These are phyloP conservation scores for Rhinogobius similis DNA, from an alignment of 2,113 vertebrate genomes.

Conservation along the genomic window DNA sequence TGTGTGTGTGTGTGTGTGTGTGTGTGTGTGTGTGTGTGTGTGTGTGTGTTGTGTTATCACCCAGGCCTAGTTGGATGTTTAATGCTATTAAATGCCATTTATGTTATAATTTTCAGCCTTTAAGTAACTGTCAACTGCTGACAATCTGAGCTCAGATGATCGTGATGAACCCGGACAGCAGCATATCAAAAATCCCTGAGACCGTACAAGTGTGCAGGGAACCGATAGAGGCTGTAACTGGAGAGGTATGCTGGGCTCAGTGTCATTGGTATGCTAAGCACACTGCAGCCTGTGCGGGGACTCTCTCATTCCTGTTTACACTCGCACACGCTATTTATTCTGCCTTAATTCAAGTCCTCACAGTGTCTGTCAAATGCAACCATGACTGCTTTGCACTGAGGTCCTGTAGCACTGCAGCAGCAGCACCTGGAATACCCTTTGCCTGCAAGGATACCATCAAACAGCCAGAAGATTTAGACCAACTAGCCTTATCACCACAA, in stretches of 20 bases:
- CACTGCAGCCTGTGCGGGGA: constrained; percentile 41
- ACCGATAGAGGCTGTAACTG: constrained; percentile 44
- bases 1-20: too few species aligned
- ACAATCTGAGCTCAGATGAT: constrained; percentile 19
- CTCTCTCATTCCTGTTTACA: constrained; percentile 56
- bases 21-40: too few species aligned
- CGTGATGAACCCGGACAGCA: constrained; percentile 21
- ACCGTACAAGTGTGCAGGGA: constrained; percentile 22
- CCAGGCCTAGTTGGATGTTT: too few species aligned
- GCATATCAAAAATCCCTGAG: constrained; percentile 33
- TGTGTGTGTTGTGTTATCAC: too few species aligned
- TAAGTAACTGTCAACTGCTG: neutral
- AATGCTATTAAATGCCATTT: too few species aligned
- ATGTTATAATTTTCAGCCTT: neutral
- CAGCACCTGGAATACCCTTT: constrained; percentile 37
- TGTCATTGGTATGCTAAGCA: constrained; percentile 70
- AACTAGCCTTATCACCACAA: constrained; percentile 29
- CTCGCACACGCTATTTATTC: constrained; percentile 49
- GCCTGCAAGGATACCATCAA: constrained; percentile 15
- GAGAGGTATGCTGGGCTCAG: constrained; percentile 42
- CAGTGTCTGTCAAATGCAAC: constrained; percentile 22
- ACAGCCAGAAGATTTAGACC: constrained; percentile 27
- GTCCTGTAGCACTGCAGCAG: constrained; percentile 55
- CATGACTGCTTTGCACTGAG: constrained; percentile 31
- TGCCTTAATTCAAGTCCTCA: constrained; percentile 45